These are phyloP conservation scores for Trichechus manatus DNA, from an alignment of 2,113 vertebrate genomes.

Conservation along the genomic window DNA sequence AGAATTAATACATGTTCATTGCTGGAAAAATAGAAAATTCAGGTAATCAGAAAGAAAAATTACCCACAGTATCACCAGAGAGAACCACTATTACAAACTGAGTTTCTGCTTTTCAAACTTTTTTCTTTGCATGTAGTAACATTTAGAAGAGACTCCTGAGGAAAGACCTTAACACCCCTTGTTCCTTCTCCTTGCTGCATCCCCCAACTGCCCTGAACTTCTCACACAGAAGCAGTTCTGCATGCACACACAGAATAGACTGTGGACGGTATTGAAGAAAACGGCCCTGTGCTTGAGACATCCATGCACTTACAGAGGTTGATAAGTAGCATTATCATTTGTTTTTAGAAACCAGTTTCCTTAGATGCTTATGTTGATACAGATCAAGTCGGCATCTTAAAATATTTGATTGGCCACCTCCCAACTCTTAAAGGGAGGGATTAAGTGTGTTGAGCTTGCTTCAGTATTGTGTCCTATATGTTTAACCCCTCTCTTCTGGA, in stretches of 20 bases:
- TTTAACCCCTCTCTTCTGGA: not conserved
- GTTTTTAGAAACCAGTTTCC: conserved; percentile 50
- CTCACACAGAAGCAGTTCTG: not conserved
- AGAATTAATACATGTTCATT: not conserved
- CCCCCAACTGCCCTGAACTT: not conserved
- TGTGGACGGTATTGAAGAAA: not conserved
- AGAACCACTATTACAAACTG: not conserved
- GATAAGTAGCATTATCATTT: conserved; percentile 18
- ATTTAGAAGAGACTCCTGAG: not conserved
- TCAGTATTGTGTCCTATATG: not conserved
- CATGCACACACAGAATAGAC: not conserved
- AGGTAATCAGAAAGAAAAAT: not conserved
- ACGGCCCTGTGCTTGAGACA: not conserved
- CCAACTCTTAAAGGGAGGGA: not conserved
- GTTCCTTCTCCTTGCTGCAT: no score
- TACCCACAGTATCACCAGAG: not conserved
- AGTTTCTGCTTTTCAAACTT: not conserved
- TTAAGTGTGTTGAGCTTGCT: not conserved
- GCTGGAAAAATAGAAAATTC: conserved; percentile 29
- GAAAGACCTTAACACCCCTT: not conserved
- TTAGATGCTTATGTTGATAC: not conserved
- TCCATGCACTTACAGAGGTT: not conserved
- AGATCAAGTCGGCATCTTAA: conserved; percentile 14
- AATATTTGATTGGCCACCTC: conserved; percentile 8
- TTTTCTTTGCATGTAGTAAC: not conserved